Evolutionary conservation across 30 jellyfish, hydroid and myxozoan genomes (phyloP), one percentile per base, ranked within the genome.

Genomic region (Hydractinia symbiolongicarpus): DNA sequence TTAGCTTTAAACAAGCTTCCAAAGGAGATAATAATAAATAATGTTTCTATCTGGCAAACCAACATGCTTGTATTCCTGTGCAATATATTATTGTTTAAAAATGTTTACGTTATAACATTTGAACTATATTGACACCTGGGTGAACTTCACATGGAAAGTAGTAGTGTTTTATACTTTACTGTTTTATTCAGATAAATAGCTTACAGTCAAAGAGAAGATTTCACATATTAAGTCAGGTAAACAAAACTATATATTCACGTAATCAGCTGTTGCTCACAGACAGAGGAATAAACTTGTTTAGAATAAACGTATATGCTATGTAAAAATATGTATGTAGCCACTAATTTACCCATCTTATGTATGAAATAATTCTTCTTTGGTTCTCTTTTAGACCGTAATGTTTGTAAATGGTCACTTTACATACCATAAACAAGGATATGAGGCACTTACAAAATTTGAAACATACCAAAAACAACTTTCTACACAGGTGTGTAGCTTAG

Each of bases 201-300:
- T 54, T 91, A 55, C 95, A 91, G 66, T 82, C 94, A 8, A 91
- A 91, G 67, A 72, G 96, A 54, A 61, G 97, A 53, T 91, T 91
- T 73, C 93, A 85, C 53, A 91, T 91, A 55, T 88, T 91, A 11
- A 90, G 97, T 40, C 97, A 91, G 95, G 97, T 85, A 82, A 76
- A 19, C n/a, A 67, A 13, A 11, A 30, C n/a, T 21, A 58, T 11
- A 58, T 11, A 0, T 58, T 58, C 69, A 13, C 19, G 1, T 58
- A 17, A 11, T 13, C 19, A 58, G 69, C 3, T 30, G 44, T 30
- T 30, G 44, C 44, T 30, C 44, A 30, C 44, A 30, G 69, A 0
- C 15, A 58, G 15, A 17, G 15, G 3, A 17, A 17, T 58, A 58
- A 58, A 30, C 44, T 30, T 30, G 2, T 30, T 30, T 30, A 30